Evolutionary conservation across 2,113 vertebrate species (phyloP).

Genomic region (Sylvietta virens): DNA sequence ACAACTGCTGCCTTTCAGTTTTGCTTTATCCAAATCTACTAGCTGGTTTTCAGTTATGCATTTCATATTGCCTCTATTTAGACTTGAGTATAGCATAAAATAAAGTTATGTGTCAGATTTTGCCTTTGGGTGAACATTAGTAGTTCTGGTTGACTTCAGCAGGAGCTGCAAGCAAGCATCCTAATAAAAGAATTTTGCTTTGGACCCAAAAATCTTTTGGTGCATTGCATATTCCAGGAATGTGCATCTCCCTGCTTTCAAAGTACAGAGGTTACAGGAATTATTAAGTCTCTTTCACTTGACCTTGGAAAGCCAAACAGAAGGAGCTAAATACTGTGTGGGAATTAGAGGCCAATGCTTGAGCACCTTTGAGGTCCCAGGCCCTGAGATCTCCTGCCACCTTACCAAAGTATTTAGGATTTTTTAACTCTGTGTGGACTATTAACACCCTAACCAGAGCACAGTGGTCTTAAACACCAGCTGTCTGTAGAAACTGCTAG

Average conservation of each 20-base stretch:
- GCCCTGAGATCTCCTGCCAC: background rate
- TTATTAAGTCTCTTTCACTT: background rate
- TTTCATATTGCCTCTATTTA: background rate
- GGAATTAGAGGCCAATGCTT: background rate
- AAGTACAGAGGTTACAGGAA: background rate
- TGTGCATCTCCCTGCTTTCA: background rate
- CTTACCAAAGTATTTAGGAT: background rate
- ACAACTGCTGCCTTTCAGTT: background rate
- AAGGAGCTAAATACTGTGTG: background rate
- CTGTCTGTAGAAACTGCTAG: background rate
- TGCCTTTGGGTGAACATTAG: background rate
- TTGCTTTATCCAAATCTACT: background rate
- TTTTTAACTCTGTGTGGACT: background rate
- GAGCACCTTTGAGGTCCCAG: background rate
- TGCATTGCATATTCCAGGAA: background rate
- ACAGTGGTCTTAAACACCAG: background rate
- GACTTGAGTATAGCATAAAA: background rate
- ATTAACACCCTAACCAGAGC: background rate
- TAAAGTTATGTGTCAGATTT: slow-evolving; percentile 17
- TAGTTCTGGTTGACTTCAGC: slow-evolving; percentile 10
- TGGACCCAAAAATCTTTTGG: background rate
- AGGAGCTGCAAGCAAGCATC: background rate
- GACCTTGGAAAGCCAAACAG: background rate
- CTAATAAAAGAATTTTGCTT: slow-evolving; percentile 17
- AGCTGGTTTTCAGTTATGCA: background rate